A percentile compares a stretch with the other conserved stretches of the same genome.
Evolutionary conservation across 92 coral and sea anemone genomes (phyloP).

Genomic region (Phymanthus crucifer): DNA sequence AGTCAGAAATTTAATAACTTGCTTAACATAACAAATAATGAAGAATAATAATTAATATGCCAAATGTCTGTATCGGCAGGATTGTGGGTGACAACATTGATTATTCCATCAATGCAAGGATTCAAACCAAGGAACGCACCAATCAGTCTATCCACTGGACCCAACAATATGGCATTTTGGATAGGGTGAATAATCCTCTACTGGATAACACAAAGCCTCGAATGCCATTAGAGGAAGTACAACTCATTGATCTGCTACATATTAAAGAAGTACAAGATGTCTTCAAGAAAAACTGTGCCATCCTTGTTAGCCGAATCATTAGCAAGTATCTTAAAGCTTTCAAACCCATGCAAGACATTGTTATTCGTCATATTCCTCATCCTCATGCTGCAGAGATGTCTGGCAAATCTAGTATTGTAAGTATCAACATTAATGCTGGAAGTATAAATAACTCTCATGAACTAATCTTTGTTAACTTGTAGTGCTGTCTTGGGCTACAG

Average conservation of each 20-base stretch:
- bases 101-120: conserved; percentile 37
- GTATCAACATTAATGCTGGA: neutral
- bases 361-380: conserved; percentile 43
- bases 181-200: conserved; percentile 23
- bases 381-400: conserved; percentile 27
- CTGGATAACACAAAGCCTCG: conserved; percentile 23
- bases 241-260: conserved; percentile 27
- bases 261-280: conserved; percentile 35
- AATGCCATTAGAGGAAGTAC: conserved; percentile 8
- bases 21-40: neutral
- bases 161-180: conserved; percentile 46
- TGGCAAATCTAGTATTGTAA: conserved; percentile 34
- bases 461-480: neutral
- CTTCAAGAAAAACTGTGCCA: conserved; percentile 44
- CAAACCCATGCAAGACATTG: conserved; percentile 26
- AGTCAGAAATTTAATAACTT: too few relatives aligned
- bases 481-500: conserved; percentile 67
- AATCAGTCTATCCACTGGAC: conserved; percentile 56
- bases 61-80: conserved; percentile 8
- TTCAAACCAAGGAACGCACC: conserved; percentile 39
- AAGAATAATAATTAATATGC: too few relatives aligned
- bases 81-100: conserved; percentile 55
- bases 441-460: too few relatives aligned
- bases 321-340: conserved; percentile 20
- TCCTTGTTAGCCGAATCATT: conserved; percentile 43